phyloP scores from a whole-genome alignment of 2,888 invertebrate genomes.

The Meteorus cinctellus region DNA sequence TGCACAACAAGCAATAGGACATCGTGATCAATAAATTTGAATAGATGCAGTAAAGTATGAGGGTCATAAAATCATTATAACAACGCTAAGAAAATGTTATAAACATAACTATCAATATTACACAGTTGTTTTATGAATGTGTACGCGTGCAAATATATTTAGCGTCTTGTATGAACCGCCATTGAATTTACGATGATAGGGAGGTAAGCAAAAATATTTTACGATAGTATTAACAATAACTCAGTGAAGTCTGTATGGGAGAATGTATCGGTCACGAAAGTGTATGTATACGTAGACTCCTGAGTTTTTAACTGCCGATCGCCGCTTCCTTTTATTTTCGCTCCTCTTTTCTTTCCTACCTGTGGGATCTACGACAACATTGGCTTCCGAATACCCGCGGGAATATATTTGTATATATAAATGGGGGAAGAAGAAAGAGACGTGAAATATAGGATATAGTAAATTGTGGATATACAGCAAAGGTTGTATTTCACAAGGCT shows the following conservation, averaged over 20 bases:
- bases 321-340: conserved; percentile 23
- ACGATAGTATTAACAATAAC: conserved; percentile 19
- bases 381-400: conserved; percentile 25
- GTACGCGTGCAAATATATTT: conserved; percentile 1
- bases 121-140: neutral
- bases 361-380: conserved; percentile 19
- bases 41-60: neutral
- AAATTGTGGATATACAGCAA: neutral
- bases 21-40: conserved; percentile 1
- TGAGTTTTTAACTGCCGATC: conserved; percentile 20
- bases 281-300: neutral
- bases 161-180: conserved; percentile 3
- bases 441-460: conserved; percentile 3
- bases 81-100: neutral
- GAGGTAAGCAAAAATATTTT: conserved; percentile 20
- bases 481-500: conserved; percentile 41
- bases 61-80: neutral
- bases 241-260: neutral
- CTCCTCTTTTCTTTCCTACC: conserved; percentile 23
- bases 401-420: conserved; percentile 8
- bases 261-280: conserved; percentile 20
- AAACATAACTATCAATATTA: neutral
- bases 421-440: conserved; percentile 30
- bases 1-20: neutral
- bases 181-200: conserved; percentile 24